These are phyloP conservation scores for Eulemur albifrons DNA, from an alignment of 2,797 vertebrate species.

Conservation along the genomic window DNA sequence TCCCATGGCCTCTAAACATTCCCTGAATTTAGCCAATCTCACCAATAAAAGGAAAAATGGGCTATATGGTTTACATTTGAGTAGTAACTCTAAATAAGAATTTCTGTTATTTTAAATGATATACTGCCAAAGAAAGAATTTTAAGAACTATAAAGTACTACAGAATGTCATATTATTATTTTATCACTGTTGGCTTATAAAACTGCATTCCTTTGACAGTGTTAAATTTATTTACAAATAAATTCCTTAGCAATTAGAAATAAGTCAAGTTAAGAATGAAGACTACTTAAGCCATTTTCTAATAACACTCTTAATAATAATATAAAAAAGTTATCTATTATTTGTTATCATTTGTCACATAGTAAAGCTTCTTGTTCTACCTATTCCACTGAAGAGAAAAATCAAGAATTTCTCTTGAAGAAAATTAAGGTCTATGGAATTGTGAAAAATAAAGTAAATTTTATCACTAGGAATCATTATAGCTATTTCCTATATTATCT, in stretches of 20 bases:
- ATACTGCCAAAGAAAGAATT: not conserved
- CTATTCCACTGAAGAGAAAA: constrained; percentile 14
- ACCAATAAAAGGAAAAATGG: not conserved
- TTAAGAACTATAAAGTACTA: not conserved
- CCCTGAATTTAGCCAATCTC: not conserved
- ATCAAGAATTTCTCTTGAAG: not conserved
- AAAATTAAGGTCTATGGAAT: not conserved
- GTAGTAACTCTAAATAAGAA: not conserved
- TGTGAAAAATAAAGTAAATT: constrained; percentile 38
- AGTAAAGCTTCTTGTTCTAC: not conserved
- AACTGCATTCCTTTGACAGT: not conserved
- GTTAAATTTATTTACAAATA: not conserved
- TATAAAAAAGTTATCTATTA: not conserved
- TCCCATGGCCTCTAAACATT: not conserved
- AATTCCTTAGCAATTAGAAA: constrained; percentile 20
- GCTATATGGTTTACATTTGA: not conserved
- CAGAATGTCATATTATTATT: not conserved
- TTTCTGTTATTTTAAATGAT: not conserved
- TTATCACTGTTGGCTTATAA: not conserved
- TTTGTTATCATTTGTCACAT: not conserved
- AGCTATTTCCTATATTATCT: constrained; percentile 29
- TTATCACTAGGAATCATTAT: constrained; percentile 20
- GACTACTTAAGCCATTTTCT: not conserved
- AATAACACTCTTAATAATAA: not conserved
- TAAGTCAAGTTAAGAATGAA: not conserved